phyloP scores from a whole-genome alignment of 1,140 invertebrate species.

The Helicoverpa armigera region DNA sequence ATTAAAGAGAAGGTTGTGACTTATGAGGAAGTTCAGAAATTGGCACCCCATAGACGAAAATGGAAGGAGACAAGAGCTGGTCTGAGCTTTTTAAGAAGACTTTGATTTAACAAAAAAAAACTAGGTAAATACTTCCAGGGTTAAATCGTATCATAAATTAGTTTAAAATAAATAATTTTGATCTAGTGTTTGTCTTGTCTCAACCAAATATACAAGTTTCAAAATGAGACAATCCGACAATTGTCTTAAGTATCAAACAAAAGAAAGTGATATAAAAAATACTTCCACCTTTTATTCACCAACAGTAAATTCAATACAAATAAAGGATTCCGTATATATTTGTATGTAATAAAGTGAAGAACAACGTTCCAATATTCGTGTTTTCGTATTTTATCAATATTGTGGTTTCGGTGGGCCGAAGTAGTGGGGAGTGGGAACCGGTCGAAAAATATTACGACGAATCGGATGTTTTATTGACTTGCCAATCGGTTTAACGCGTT shows the following conservation, averaged over 20 bases:
- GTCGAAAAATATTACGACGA: not conserved
- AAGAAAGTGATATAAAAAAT: not conserved
- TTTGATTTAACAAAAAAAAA: no score
- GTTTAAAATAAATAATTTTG: no score
- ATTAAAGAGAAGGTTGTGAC: no score
- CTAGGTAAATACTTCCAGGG: no score
- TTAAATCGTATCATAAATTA: no score
- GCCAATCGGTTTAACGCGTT: not conserved
- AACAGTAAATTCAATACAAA: not conserved
- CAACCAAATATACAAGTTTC: not conserved
- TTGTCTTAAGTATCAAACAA: not conserved
- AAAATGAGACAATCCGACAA: not conserved
- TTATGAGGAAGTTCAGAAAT: no score
- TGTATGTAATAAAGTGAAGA: not conserved
- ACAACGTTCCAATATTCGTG: slow-evolving; percentile 34
- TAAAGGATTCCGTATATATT: slow-evolving; percentile 17
- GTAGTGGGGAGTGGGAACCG: not conserved
- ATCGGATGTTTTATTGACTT: not conserved
- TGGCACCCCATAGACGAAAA: no score
- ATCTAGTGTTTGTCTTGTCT: no score
- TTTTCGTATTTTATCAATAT: slow-evolving; percentile 14
- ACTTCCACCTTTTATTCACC: not conserved
- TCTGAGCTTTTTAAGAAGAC: no score
- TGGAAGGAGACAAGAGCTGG: no score
- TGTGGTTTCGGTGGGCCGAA: no score